Conservation (phyloP, 1,140 invertebrate species). For the Microvelia longipes region DNA sequence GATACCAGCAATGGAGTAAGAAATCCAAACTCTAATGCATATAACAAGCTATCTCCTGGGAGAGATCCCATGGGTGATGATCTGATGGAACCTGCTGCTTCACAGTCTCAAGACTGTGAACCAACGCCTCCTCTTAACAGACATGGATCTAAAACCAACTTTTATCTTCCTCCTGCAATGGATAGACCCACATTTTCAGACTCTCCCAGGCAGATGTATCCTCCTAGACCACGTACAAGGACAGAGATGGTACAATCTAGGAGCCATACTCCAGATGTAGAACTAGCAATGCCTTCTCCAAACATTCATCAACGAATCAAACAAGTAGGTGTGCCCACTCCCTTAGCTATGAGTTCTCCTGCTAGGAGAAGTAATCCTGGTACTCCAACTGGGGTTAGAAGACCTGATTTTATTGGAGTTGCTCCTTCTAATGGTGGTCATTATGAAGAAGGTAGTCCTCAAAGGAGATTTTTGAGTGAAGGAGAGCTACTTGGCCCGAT, state of each 20-base stretch:
- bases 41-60: constrained; percentile 66
- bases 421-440: constrained; percentile 27
- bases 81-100: constrained; percentile 68
- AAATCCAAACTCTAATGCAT: constrained; percentile 67
- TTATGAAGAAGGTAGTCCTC: constrained; percentile 46
- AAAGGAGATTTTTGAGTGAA: constrained; percentile 69
- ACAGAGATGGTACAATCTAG: constrained; percentile 43
- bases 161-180: constrained; percentile 58
- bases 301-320: constrained; percentile 81
- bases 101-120: constrained; percentile 83
- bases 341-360: constrained; percentile 66
- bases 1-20: constrained; percentile 82
- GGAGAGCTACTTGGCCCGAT: constrained; percentile 47
- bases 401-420: constrained; percentile 71
- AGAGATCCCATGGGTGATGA: constrained; percentile 51
- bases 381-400: constrained; percentile 67
- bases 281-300: constrained; percentile 43
- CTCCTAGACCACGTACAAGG: constrained; percentile 60
- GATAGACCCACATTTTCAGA: constrained; percentile 28
- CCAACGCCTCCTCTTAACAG: constrained; percentile 77
- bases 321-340: constrained; percentile 72
- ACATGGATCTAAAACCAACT: constrained; percentile 80
- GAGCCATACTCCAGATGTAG: constrained; percentile 54
- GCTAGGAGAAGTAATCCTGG: constrained; percentile 76
- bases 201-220: constrained; percentile 40